Evolutionary conservation across 2,113 vertebrate genomes (phyloP), one percentile per base, ranked within the genome.

Genomic region (Percopsis transmontana): DNA sequence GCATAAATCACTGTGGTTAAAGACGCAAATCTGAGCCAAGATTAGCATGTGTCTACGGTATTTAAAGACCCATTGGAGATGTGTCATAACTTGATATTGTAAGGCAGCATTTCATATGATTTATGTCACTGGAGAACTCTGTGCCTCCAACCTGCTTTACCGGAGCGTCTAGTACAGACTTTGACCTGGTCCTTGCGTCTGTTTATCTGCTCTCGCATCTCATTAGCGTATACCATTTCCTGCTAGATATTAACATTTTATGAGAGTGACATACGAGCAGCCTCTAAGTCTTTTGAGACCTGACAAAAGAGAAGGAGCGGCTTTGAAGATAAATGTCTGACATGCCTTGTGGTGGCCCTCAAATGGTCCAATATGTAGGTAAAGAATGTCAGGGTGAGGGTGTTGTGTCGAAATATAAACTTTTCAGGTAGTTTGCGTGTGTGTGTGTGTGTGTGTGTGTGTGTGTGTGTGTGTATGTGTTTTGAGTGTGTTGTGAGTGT

Each of bases 211-310:
- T 47, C 45, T 47, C n/a, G 6, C n/a, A 48, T 15, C 59, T 50
- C 23, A 50, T 50, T 48, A 62, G 16, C 12, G 27, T 33, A 33
- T 20, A 62, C 33, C 14, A 8, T 20, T 24, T 42, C 42, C 23
- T 56, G 11, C 42, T 66, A 19, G 42, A 58, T 59, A 58, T 55
- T 38, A 27, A 53, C 52, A 2, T n/a, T 27, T 68, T 72, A 77
- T 42, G 62, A 47, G 54, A 55, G 54, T 59, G 54, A 77, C 64
- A 72, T 68, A 48, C 11, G 51, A 58, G 54, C 16, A 14, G 53
- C 33, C 23, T 7, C 23, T 16, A 63, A 7, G 39, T 60, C 40
- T 55, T 52, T 55, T 52, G 15, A 7, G 51, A 41, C 24, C 58
- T 19, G 38, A 58, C 52, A 71, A 66, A 70, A 38, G 54, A n/a